phyloP scores from a whole-genome alignment of 1,140 invertebrate species.

The Zaprionus lachaisei region DNA sequence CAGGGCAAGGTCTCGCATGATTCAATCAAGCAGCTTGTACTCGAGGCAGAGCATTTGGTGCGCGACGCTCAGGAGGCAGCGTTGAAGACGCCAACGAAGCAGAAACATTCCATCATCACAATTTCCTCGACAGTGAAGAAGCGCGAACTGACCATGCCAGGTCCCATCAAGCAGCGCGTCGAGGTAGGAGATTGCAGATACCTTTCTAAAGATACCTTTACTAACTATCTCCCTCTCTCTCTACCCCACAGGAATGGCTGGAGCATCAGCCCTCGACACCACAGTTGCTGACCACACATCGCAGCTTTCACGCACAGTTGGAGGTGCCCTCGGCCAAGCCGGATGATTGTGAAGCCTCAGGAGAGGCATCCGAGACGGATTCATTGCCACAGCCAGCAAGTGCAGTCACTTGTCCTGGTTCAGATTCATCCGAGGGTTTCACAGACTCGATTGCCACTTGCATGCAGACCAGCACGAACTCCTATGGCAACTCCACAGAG shows the following conservation, averaged over 20 bases:
- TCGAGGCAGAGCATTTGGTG: constrained; percentile 84
- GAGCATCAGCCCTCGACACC: constrained; percentile 77
- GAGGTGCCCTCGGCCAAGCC: constrained; percentile 43
- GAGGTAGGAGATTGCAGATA: constrained; percentile 53
- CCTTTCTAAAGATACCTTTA: background rate
- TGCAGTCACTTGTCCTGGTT: constrained; percentile 83
- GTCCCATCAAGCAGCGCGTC: constrained; percentile 79
- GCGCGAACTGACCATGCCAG: constrained; percentile 75
- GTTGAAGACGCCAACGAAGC: constrained; percentile 83
- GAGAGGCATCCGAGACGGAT: constrained; percentile 91
- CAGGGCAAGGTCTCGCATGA: constrained; percentile 84
- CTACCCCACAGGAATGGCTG: constrained; percentile 73
- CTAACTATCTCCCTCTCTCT: background rate
- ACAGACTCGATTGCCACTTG: constrained; percentile 88
- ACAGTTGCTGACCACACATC: constrained; percentile 44
- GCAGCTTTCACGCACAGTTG: constrained; percentile 43
- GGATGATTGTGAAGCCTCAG: constrained; percentile 93
- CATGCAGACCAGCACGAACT: constrained; percentile 85
- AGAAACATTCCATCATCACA: constrained; percentile 82
- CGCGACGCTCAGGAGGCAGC: constrained; percentile 79
- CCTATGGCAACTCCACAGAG: constrained; percentile 87
- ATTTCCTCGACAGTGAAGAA: constrained; percentile 83
- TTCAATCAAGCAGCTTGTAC: constrained; percentile 84
- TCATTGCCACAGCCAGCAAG: constrained; percentile 86
- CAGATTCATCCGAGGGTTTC: constrained; percentile 90